Evolutionary conservation across 1,140 invertebrate genomes (phyloP), one percentile per base, ranked within the genome.

Genomic region (Atta colombica): DNA sequence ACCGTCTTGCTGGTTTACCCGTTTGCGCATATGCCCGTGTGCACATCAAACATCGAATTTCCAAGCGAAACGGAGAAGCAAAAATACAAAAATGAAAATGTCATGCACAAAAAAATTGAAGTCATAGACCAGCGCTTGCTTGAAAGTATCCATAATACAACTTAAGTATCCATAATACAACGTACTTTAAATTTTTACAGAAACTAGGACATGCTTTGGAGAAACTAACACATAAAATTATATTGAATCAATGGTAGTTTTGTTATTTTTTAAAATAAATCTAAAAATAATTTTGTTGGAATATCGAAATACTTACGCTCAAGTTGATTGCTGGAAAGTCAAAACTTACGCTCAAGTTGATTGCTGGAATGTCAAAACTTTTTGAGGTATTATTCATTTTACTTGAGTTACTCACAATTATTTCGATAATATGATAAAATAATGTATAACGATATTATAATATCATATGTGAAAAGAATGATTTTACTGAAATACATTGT

Each of bases 21-120:
- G n/a, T 74, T 72, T 61, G 53, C 25, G 68, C 25, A 74, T 75
- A 61, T 18, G 66, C 66, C 66, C 21, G 66, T 16, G 2, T 69
- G 25, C 55, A 69, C 45, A 71, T 58, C 63, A 74, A 82, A 28
- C 68, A 61, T 82, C 68, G 60, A 51, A 55, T 63, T 84, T 75
- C 55, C 39, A 60, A 10, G 14, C 68, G 31, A 69, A 61, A 21
- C 28, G 39, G 25, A 61, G 39, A 74, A 45, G 21, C 51, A 16
- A 25, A 81, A 49, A 72, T 45, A 81, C 31, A 21, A 55, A 25
- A 49, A 39, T 49, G 25, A 18, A 35, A 51, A 75, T 7, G 25
- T 51, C 39, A 18, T 31, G n/a, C 18, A 35, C 5, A 55, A 49
- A 74, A 25, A 82, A 5, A 2, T 60, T 12, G 12, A 31, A 60